Conservation (phyloP, 2,888 invertebrate genomes). For the Hyposoter dolosus region DNA sequence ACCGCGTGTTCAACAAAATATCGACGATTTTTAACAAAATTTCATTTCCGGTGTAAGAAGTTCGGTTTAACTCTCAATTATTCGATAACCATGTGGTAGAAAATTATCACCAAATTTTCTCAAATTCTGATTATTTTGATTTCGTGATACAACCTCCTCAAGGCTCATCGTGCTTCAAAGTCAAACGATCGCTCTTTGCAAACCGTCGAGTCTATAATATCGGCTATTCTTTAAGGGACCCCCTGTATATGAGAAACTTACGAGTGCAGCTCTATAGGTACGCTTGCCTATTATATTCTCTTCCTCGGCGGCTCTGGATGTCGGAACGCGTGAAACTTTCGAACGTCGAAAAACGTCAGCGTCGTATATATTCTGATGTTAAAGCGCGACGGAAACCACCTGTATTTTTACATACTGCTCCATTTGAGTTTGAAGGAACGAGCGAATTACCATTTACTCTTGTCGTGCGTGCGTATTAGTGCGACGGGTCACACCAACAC, state of each 20-base stretch:
- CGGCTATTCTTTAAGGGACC: not conserved
- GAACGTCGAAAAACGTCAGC: constrained; percentile 41
- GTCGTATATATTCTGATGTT: constrained; percentile 17
- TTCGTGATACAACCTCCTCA: too few relatives aligned
- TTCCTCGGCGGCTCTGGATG: not conserved
- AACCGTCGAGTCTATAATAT: too few relatives aligned
- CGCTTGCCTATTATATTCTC: constrained; percentile 38
- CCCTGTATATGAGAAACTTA: constrained; percentile 20
- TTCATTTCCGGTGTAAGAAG: too few relatives aligned
- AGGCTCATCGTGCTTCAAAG: not conserved
- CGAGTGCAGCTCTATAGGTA: constrained; percentile 16
- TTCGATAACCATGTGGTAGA: too few relatives aligned
- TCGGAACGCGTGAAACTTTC: constrained; percentile 62
- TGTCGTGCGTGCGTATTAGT: not conserved
- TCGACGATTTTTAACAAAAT: too few relatives aligned
- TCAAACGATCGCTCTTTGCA: not conserved
- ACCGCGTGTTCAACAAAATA: too few relatives aligned
- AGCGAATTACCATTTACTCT: constrained; percentile 30
- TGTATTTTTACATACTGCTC: constrained; percentile 36
- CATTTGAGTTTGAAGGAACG: constrained; percentile 6
- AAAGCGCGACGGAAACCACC: constrained; percentile 53
- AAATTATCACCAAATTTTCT: too few relatives aligned
- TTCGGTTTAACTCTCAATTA: too few relatives aligned
- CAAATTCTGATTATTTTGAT: too few relatives aligned
- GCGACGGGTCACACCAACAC: not conserved